These are phyloP conservation scores for Philopotamus ludificatus DNA, from an alignment of 1,140 invertebrate species.

Conservation along the genomic window DNA sequence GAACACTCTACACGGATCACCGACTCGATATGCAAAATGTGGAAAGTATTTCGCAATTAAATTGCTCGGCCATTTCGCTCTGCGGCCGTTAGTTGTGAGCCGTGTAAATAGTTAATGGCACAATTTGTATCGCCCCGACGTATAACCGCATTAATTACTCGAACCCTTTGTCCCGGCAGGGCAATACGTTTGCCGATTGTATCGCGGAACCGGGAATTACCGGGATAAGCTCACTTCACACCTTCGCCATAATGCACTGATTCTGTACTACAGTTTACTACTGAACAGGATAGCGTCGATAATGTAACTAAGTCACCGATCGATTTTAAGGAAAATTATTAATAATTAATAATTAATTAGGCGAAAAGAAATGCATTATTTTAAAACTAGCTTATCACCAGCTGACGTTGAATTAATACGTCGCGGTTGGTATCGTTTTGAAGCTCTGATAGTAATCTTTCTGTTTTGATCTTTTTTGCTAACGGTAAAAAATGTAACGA, in stretches of 20 bases:
- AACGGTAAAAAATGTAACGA: no score
- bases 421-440: no score
- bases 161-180: constrained; percentile 24
- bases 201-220: constrained; percentile 14
- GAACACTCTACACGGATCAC: not conserved
- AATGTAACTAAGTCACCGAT: no score
- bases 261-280: constrained; percentile 11
- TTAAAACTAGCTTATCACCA: no score
- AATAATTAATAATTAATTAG: no score
- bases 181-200: constrained; percentile 30
- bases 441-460: no score
- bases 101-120: constrained; percentile 36
- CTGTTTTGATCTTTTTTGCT: no score
- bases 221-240: not conserved
- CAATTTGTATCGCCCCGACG: constrained; percentile 31
- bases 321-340: no score
- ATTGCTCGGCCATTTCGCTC: not conserved
- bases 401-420: no score
- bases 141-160: constrained; percentile 32
- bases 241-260: not conserved
- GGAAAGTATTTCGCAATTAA: not conserved
- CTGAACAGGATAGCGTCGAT: no score
- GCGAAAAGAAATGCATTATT: no score
- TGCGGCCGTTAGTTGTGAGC: constrained; percentile 18
- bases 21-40: not conserved